Percentiles rank a stretch among this genome's conserved stretches.
Evolutionary conservation across 1,140 invertebrate genomes (phyloP).

Genomic region (Trichogramma pretiosum): DNA sequence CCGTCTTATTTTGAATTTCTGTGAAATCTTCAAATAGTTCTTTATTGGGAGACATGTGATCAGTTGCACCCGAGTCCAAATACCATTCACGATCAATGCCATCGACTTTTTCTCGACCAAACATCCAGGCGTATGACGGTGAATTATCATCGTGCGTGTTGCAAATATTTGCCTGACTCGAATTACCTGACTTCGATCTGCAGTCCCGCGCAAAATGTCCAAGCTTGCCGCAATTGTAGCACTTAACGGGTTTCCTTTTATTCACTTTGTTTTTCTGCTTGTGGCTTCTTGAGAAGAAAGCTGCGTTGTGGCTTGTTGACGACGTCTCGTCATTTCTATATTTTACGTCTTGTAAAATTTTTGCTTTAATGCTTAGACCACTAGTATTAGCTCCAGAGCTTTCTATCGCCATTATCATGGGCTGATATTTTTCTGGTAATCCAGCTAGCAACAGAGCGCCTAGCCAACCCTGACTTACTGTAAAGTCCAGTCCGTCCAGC

Average conservation of each 20-base stretch:
- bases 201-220: background rate
- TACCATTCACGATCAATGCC: background rate
- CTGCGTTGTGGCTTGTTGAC: background rate
- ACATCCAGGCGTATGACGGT: background rate
- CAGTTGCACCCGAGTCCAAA: background rate
- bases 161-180: background rate
- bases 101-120: background rate
- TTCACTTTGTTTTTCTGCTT: background rate
- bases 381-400: conserved; percentile 1
- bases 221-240: background rate
- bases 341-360: conserved; percentile 3
- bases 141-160: background rate
- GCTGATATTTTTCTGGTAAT: conserved; percentile 9
- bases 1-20: background rate
- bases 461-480: conserved; percentile 7
- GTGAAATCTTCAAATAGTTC: background rate
- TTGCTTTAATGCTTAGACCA: conserved; percentile 2
- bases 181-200: background rate
- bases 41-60: background rate
- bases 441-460: conserved; percentile 9
- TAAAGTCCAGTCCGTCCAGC: background rate
- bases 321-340: background rate
- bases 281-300: background rate
- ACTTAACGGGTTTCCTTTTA: background rate
- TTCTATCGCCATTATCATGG: conserved; percentile 12